Evolutionary conservation across 1,140 invertebrate species (phyloP).

Genomic region (Melitaea cinxia): DNA sequence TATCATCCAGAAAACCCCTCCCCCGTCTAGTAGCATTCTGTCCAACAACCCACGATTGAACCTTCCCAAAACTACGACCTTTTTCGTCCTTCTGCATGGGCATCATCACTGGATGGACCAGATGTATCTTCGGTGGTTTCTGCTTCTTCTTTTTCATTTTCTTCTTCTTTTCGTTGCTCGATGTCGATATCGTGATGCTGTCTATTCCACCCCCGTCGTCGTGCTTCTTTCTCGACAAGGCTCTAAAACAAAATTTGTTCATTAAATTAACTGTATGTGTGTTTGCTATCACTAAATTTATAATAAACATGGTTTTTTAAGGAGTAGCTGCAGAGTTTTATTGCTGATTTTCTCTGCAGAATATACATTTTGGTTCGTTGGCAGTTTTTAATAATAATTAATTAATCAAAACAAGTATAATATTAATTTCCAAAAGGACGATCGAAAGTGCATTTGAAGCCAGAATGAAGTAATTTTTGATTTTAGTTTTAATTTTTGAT

Average conservation of each 20-base stretch:
- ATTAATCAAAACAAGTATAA: no score
- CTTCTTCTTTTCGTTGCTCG: constrained; percentile 48
- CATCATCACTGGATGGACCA: constrained; percentile 58
- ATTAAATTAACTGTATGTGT: no score
- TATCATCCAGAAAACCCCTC: constrained; percentile 56
- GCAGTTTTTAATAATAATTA: no score
- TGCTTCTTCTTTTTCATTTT: constrained; percentile 68
- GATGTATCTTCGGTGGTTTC: constrained; percentile 63
- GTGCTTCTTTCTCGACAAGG: constrained; percentile 54
- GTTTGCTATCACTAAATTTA: no score
- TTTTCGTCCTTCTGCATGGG: constrained; percentile 49
- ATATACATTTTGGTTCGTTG: no score
- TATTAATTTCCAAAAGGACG: no score
- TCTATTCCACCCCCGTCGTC: constrained; percentile 53
- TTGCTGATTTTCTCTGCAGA: no score
- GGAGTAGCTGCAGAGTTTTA: no score
- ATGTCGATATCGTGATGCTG: constrained; percentile 62
- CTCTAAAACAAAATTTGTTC: constrained; percentile 45
- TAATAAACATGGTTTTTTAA: no score
- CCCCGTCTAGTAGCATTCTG: constrained; percentile 34
- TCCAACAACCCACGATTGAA: constrained; percentile 61
- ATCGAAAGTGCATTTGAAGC: no score
- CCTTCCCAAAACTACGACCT: constrained; percentile 48
- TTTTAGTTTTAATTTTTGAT: no score
- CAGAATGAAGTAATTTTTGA: no score